Evolutionary conservation across 2,797 vertebrate genomes (phyloP), one percentile per base, ranked within the genome.

Genomic region (Danio aesculapii): DNA sequence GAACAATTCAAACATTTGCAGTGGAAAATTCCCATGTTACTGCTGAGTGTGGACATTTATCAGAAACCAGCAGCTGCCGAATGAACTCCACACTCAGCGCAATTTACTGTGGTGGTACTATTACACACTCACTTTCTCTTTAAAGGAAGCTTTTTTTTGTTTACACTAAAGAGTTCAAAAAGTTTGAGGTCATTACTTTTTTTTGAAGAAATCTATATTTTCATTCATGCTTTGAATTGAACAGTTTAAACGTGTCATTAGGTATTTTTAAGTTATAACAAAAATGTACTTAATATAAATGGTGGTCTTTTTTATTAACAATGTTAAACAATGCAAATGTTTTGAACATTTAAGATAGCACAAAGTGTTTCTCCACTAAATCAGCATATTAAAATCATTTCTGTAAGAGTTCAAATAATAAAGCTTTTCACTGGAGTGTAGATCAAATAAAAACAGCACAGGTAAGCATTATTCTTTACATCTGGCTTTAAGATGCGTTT

Each of bases 1-100:
- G 17, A 70, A 30, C 10, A 79, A 41, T 16, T 62, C 30, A 43
- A 71, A 62, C 49, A 52, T 62, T 71, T 41, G 12, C 66, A 19
- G 13, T 52, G 67, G 53, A 70, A 53, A 53, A 71, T 69, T 79
- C 53, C 66, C 76, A 70, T 17, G 30, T 52, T 61, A 44, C 14
- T 53, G 46, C 67, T 13, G 57, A 79, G 67, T 4, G 68, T 52
- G 77, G 13, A 59, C 30, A 70, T 49, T 69, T 69, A 61, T 17
- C 55, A 58, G 21, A 78, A 78, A 11, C n/a, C 53, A 49, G 58
- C 76, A 69, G 30, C 57, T 66, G 61, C 49, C 41, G 11, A 68
- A 46, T 39, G 2, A 70, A 70, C 66, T 61, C 11, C 21, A 52
- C 16, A 50, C 46, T 49, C 16, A 9, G 53, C 55, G 47, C 30